Evolutionary conservation across 2,888 invertebrate genomes (phyloP), one percentile per base, ranked within the genome.

Genomic region (Acrobasis suavella): DNA sequence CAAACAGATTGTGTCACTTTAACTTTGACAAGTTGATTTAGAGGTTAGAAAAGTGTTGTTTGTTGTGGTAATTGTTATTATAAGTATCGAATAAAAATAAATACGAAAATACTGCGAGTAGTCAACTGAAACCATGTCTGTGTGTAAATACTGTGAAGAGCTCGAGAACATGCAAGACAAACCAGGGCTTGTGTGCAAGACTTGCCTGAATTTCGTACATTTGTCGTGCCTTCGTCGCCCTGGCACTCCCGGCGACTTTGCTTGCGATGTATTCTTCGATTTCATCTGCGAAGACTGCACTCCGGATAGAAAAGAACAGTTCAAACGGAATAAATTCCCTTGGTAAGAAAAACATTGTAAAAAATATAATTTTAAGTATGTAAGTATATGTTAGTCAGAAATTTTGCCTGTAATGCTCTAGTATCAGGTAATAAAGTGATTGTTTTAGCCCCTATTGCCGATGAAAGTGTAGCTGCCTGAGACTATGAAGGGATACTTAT

Each of bases 191-290:
- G 84, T 91, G 59, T 96, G 96, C 74, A 83, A 85, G 42, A 84
- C 77, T 42, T 96, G 96, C 74, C 78, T 88, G 8, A 82, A 85
- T 67, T 92, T 91, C 69, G 94, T 96, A 10, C 96, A 96, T 76
- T 80, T 95, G 15, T 85, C 89, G 32, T 97, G 97, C 76, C 84
- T 96, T 42, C 92, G 93, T 68, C 89, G 94, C 32, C 94, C 94
- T 0, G 93, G 94, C 10, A 94, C 96, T 0, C 96, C 96, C 0
- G 95, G 95, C 0, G 95, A 95, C 66, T 92, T 96, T 14, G 78
- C 93, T 0, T 96, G 96, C 10, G 97, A 97, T 90, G 93, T 96
- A 5, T 97, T 96, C 81, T 97, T 96, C 69, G 93, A 94, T 68
- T 95, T 95, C 65, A 94, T 93, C 1, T 97, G 97, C 73, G 82